Evolutionary conservation across 2,888 invertebrate genomes (phyloP).

Genomic region (Sarcophaga variegata): DNA sequence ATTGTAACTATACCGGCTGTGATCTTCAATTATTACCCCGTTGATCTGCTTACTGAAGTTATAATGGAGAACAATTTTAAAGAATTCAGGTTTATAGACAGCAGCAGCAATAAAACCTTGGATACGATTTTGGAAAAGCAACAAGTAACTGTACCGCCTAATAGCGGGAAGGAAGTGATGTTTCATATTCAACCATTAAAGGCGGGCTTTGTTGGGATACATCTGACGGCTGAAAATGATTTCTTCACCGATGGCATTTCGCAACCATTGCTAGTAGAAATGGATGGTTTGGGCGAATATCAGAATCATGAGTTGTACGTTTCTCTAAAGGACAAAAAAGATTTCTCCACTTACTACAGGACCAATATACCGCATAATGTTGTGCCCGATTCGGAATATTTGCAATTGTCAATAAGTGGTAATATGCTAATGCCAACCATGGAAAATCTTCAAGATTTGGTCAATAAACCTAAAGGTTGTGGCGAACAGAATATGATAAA

Average conservation of each 20-base stretch:
- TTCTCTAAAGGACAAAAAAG: background rate
- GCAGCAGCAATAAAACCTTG: background rate
- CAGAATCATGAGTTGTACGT: conserved; percentile 30
- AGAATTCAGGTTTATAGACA: conserved; percentile 86
- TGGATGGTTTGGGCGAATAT: conserved; percentile 84
- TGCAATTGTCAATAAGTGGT: conserved; percentile 83
- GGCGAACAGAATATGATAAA: conserved; percentile 89
- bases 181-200: conserved; percentile 88
- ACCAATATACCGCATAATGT: conserved; percentile 86
- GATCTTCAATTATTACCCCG: conserved; percentile 91
- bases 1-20: conserved; percentile 92
- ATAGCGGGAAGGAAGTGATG: conserved; percentile 84
- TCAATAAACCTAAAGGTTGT: conserved; percentile 83
- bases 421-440: conserved; percentile 31
- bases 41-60: conserved; percentile 88
- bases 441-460: conserved; percentile 30
- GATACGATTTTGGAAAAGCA: conserved; percentile 15
- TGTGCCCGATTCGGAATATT: conserved; percentile 87
- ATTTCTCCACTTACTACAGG: background rate
- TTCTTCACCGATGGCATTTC: conserved; percentile 83
- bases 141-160: conserved; percentile 86
- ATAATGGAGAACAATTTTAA: conserved; percentile 90
- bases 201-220: conserved; percentile 86
- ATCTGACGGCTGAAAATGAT: conserved; percentile 85
- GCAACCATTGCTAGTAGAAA: conserved; percentile 85